Percentiles rank a stretch among this genome's conserved stretches.
These are phyloP conservation scores for Paracanthobrama guichenoti DNA, from an alignment of 2,113 vertebrate genomes.

Conservation along the genomic window DNA sequence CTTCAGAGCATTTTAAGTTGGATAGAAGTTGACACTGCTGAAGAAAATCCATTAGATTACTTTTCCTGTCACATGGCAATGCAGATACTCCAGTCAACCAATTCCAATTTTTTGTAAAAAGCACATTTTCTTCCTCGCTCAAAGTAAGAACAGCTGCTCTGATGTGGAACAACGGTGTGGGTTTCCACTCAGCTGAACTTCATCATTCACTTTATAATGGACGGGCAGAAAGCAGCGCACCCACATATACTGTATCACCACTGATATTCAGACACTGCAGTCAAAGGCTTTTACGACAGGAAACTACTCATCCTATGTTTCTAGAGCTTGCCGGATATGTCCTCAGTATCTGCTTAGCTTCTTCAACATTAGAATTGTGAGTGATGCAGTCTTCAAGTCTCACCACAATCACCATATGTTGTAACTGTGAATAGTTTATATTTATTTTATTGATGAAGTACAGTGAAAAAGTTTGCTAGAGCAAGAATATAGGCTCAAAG, in stretches of 20 bases:
- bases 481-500: neutral
- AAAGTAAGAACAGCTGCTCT: constrained; percentile 17
- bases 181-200: neutral
- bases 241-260: constrained; percentile 1
- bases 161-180: neutral
- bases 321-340: constrained; percentile 2
- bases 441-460: neutral
- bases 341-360: neutral
- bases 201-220: constrained; percentile 9
- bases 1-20: constrained; percentile 18
- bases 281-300: neutral
- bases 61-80: neutral
- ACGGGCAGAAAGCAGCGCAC: neutral
- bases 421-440: too few relatives aligned
- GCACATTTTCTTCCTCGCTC: neutral
- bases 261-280: neutral
- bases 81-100: neutral
- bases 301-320: neutral
- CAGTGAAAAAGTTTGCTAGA: neutral
- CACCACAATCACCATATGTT: too few relatives aligned
- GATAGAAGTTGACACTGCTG: neutral
- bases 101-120: neutral
- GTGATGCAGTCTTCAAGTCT: neutral
- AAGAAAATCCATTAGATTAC: constrained; percentile 1
- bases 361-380: neutral